Evolutionary conservation across 2,888 invertebrate species (phyloP).

Genomic region (Mythimna albipuncta): DNA sequence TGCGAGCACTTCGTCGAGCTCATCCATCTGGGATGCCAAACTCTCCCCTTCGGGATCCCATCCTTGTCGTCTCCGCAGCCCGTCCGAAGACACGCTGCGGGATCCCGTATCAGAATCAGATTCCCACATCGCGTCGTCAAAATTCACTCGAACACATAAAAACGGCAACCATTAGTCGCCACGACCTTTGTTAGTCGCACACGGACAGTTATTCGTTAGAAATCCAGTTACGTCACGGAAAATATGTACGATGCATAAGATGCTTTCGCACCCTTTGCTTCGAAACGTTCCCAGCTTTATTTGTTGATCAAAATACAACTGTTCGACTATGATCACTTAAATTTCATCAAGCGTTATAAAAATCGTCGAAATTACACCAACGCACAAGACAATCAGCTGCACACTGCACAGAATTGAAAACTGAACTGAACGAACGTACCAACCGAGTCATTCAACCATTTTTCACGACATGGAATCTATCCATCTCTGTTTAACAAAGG

Average conservation of each 20-base stretch:
- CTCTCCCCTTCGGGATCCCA: conserved; percentile 89
- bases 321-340: conserved; percentile 53
- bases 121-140: conserved; percentile 86
- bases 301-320: conserved; percentile 21
- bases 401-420: conserved; percentile 40
- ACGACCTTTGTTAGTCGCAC: conserved; percentile 79
- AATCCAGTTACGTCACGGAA: conserved; percentile 87
- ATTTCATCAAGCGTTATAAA: conserved; percentile 54
- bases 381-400: conserved; percentile 66
- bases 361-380: conserved; percentile 56
- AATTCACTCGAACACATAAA: conserved; percentile 73
- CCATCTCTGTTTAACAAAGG: conserved; percentile 47
- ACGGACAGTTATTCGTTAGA: conserved; percentile 78
- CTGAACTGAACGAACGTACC: conserved; percentile 70
- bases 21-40: conserved; percentile 87
- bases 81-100: conserved; percentile 86
- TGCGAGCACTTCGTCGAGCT: conserved; percentile 91
- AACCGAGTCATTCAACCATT: conserved; percentile 56
- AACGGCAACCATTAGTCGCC: conserved; percentile 77
- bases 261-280: conserved; percentile 31
- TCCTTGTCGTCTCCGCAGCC: conserved; percentile 87
- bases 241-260: conserved; percentile 64
- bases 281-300: conserved; percentile 31
- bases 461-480: conserved; percentile 16
- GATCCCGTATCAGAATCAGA: conserved; percentile 86